Evolutionary conservation across 2,888 invertebrate species (phyloP).

Genomic region (Andrena flavipes): DNA sequence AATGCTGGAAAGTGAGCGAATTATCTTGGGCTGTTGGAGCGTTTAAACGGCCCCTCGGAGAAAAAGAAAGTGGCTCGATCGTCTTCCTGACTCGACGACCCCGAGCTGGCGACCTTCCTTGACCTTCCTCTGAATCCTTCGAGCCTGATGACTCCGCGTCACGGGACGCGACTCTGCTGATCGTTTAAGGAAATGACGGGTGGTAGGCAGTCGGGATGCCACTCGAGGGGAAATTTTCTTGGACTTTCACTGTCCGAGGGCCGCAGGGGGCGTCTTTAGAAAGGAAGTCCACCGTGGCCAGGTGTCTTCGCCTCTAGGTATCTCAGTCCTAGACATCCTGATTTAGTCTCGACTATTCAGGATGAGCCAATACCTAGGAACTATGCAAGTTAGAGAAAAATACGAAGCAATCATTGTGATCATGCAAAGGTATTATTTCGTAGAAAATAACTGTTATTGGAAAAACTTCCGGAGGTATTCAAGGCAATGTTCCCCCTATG

Average conservation of each 20-base stretch:
- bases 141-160: not conserved
- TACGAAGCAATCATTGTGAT: no score
- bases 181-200: not conserved
- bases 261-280: not conserved
- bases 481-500: no score
- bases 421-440: no score
- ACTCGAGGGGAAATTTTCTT: slow-evolving; percentile 14
- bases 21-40: slow-evolving; percentile 2
- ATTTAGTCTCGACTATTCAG: no score
- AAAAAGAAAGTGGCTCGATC: slow-evolving; percentile 35
- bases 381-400: no score
- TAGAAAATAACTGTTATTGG: no score
- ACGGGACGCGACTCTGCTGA: not conserved
- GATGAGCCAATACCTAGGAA: no score
- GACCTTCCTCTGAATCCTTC: slow-evolving; percentile 13
- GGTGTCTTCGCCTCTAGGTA: no score
- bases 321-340: no score
- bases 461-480: no score
- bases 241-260: slow-evolving; percentile 51
- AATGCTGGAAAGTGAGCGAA: slow-evolving; percentile 17
- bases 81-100: slow-evolving; percentile 3
- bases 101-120: slow-evolving; percentile 25
- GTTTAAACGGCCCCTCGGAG: slow-evolving; percentile 12
- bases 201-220: not conserved
- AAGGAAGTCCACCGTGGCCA: not conserved